A percentile compares a stretch with the other conserved stretches of the same genome.
Conservation (phyloP, 2,797 vertebrate species). For the Danio tinwini region DNA sequence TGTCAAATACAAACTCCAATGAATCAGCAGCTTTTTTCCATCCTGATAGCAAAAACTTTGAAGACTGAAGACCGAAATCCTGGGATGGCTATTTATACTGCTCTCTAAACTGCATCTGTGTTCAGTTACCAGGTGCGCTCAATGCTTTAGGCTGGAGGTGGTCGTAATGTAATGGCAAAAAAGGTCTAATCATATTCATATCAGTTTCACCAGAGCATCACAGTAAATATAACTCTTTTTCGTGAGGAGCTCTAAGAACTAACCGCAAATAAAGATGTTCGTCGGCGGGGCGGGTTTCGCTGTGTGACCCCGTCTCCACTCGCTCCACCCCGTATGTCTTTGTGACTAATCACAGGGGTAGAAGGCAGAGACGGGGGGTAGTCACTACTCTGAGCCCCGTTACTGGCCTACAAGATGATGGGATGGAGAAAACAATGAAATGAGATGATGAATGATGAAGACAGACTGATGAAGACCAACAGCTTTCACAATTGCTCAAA, state of each 20-base stretch:
- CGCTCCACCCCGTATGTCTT: slow-evolving; percentile 84
- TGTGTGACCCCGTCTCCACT: slow-evolving; percentile 80
- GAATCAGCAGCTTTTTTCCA: no score
- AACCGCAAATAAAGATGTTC: slow-evolving; percentile 94
- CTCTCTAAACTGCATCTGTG: no score
- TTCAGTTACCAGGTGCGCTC: no score
- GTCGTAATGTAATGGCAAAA: no score
- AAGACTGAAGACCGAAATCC: no score
- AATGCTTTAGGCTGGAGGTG: no score
- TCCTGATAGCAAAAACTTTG: no score
- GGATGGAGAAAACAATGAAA: slow-evolving; percentile 28
- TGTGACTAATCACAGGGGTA: slow-evolving; percentile 91
- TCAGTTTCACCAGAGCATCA: background rate
- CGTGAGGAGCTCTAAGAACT: slow-evolving; percentile 60
- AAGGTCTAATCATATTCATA: no score
- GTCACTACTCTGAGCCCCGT: slow-evolving; percentile 86
- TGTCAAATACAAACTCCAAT: no score
- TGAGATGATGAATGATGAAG: background rate
- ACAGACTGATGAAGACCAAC: slow-evolving; percentile 18
- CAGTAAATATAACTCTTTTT: background rate
- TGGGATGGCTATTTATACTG: no score
- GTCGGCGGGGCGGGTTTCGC: slow-evolving; percentile 84
- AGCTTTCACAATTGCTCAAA: slow-evolving; percentile 4
- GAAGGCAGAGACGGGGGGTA: slow-evolving; percentile 93
- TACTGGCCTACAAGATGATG: slow-evolving; percentile 82